Base-by-base conservation (phyloP, 2,888 invertebrate species). In the Antheraea assamensis region DNA sequence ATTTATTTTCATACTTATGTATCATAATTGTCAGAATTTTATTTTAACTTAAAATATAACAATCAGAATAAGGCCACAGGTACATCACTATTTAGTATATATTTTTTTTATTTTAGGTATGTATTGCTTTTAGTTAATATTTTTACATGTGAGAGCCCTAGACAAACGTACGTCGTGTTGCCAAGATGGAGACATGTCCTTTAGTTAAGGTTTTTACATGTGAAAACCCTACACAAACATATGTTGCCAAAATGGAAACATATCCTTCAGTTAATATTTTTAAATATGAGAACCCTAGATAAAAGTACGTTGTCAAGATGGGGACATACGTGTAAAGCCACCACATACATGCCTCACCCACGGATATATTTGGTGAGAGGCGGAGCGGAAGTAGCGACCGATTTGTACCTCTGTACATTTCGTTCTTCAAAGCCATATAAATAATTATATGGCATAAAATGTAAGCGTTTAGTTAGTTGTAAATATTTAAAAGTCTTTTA, bases 381-480 rank as follows among this genome's bases (percentile, higher is more conserved):
- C 81, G 81, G 81, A 77, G 76, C 84, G 87, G 87, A 88, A 88
- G 84, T 87, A 79, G 71, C 77, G 84, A 81, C 87, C 84, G 85
- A 86, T 88, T 89, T 88, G 86, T 86, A 76, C 75, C 19, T 71
- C 66, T 71, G 21, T 70, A 61, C 66, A 70, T 70, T 73, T 55
- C 70, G 19, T 13, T 21, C n/a, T 58, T 70, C 47, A 27, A 55
- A 70, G 52, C 70, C 42, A 42, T 15, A 42, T 70, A 35, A 55
- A 55, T 35, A 42, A 68, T 73, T 70, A 70, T 15, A 15, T 15
- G 27, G 27, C 55, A 42, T 70, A 73, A 55, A 52, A 27, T 27
- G 55, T 13, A 42, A 42, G 24, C 31, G n/a, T 24, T 70, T n/a
- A 70, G 73, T 70, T 66, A 58, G 21, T 55, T 27, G 17, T 55